phyloP scores from a whole-genome alignment of 1,140 invertebrate genomes.

The Zaprionus camerounensis region DNA sequence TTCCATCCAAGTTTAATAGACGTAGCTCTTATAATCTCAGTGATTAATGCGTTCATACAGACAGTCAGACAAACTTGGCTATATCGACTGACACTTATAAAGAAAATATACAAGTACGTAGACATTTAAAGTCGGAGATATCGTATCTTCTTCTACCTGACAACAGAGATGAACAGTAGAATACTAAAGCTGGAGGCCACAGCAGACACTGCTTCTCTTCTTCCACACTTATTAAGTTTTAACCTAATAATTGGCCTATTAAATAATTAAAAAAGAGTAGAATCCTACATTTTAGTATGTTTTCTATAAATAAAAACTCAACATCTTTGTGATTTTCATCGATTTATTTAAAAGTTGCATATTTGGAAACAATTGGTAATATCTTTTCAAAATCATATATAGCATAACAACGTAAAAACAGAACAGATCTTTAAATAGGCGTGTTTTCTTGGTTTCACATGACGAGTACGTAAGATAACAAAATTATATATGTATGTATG shows the following conservation, averaged over 20 bases:
- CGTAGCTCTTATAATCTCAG: neutral
- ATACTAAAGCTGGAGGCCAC: too few relatives aligned
- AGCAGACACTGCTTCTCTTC: too few relatives aligned
- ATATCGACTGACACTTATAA: too few relatives aligned
- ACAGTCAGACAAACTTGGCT: neutral
- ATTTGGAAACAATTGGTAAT: conserved; percentile 70
- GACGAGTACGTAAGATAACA: conserved; percentile 61
- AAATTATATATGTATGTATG: conserved; percentile 17
- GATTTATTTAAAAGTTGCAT: conserved; percentile 56
- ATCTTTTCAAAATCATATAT: conserved; percentile 59
- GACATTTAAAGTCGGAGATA: too few relatives aligned
- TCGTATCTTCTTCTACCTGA: too few relatives aligned
- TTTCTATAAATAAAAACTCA: neutral
- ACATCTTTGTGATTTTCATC: conserved; percentile 14
- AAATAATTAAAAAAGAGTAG: too few relatives aligned
- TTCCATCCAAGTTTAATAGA: neutral
- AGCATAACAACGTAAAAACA: conserved; percentile 64
- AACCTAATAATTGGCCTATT: too few relatives aligned
- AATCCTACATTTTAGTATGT: too few relatives aligned
- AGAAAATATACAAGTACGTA: too few relatives aligned
- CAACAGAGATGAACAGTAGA: too few relatives aligned
- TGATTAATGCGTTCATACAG: neutral
- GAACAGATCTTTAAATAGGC: conserved; percentile 46
- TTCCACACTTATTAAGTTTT: too few relatives aligned
- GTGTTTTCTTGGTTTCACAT: conserved; percentile 44